Base-by-base conservation (phyloP, 2,797 vertebrate species). In the Chelon auratus region DNA sequence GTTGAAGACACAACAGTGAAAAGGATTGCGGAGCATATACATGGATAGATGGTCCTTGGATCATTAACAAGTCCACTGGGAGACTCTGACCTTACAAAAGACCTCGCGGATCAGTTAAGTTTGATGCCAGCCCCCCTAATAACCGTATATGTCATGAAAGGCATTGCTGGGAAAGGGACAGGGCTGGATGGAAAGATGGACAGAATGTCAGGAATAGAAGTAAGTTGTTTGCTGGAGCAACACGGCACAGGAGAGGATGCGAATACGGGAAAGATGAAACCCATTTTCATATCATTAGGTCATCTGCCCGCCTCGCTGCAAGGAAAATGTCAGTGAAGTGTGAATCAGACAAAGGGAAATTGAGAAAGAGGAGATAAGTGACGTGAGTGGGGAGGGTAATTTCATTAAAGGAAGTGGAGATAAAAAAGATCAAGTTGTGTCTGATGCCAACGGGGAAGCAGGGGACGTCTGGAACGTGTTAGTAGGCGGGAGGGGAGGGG, bases 221-320 rank as follows among this genome's bases (percentile, higher is more conserved):
- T 48, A 9, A 24, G 9, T 36, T 37, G 10, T 39, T 30, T 18
- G 37, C 10, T 22, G 26, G 26, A n/a, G 52, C 33, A 54, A 56
- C 14, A n/a, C 55, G 45, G 18, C 39, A 26, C 17, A 55, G 5
- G 4, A 9, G 47, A 14, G 4, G 4, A 54, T 30, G 39, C 37
- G 22, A 51, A 50, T 54, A 22, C 51, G 10, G 43, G 26, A 62
- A 61, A 56, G 40, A 47, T 24, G 17, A 30, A 22, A 12, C 18
- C 13, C 3, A 39, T 73, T 75, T 81, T 24, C 70, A 76, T 79
- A 78, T 62, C 15, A 71, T 69, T 74, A 80, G 56, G 40, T 75
- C 62, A 72, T 75, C 59, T 40, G 8, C 61, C 52, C 45, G 68
- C 26, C 0, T 66, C 33, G 47, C 4, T 68, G 14, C 58, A 42